Conservation (phyloP, 2,113 vertebrate species). For the Tragelaphus scriptus region DNA sequence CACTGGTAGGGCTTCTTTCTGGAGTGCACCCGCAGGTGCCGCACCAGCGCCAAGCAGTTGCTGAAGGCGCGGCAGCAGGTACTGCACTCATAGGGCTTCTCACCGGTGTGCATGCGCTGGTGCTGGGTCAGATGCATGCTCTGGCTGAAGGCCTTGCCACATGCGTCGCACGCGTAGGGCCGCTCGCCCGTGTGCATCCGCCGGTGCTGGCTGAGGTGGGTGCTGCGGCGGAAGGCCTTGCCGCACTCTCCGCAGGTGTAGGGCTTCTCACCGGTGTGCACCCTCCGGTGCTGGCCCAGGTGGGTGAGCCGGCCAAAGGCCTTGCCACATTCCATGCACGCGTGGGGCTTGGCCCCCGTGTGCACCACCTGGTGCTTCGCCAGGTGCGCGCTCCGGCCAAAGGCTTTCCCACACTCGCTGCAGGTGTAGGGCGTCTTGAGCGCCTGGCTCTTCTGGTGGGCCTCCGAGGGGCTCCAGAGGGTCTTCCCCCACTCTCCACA, state of each 20-base stretch:
- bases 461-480: neutral
- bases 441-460: neutral
- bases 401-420: slow-evolving; percentile 33
- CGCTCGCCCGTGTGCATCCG: too few species aligned
- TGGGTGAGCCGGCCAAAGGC: too few species aligned
- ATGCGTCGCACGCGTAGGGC: neutral
- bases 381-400: slow-evolving; percentile 23
- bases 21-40: neutral
- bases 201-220: neutral
- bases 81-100: neutral
- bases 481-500: neutral
- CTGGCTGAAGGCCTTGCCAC: slow-evolving; percentile 18
- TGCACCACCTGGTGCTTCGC: slow-evolving; percentile 34
- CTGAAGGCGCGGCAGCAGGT: neutral
- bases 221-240: too few species aligned
- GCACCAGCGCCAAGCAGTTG: neutral
- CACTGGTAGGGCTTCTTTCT: neutral
- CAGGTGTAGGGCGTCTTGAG: neutral
- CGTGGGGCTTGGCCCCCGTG: neutral
- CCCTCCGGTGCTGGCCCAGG: too few species aligned
- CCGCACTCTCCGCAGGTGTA: too few species aligned
- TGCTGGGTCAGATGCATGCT: slow-evolving; percentile 19
- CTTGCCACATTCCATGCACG: slow-evolving; percentile 13
- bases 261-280: too few species aligned
- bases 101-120: too few species aligned